phyloP scores from a whole-genome alignment of 2,888 invertebrate genomes.

The Zhuqinia jingwanae region DNA sequence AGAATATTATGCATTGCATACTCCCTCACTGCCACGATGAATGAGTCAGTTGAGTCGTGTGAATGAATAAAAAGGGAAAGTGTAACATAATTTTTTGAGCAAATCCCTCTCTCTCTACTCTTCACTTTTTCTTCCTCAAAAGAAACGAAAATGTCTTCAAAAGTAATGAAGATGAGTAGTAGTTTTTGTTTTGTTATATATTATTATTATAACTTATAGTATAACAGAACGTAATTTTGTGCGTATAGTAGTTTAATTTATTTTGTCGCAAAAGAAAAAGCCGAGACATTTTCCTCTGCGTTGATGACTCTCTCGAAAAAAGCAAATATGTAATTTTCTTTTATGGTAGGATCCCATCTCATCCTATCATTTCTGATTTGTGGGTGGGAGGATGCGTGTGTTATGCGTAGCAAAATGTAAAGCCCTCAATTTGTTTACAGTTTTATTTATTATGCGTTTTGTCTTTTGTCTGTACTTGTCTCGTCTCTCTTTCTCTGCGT shows the following conservation, averaged over 20 bases:
- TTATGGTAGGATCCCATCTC: not conserved
- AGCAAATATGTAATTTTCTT: constrained; percentile 1
- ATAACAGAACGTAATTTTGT: no score
- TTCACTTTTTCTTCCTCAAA: not conserved
- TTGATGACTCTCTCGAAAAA: not conserved
- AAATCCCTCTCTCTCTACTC: not conserved
- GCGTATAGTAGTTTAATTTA: no score
- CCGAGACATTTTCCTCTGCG: not conserved
- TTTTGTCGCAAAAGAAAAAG: no score
- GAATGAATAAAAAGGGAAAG: constrained; percentile 38
- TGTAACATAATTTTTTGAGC: constrained; percentile 35
- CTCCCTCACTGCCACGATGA: not conserved
- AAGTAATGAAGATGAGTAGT: constrained; percentile 41
- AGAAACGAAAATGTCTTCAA: not conserved
- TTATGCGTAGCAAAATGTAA: no score
- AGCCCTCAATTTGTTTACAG: constrained; percentile 26
- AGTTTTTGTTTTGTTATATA: not conserved
- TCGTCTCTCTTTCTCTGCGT: no score
- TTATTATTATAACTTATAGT: no score
- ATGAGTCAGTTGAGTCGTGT: constrained; percentile 3
- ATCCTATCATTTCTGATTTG: constrained; percentile 33
- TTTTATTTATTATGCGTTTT: not conserved
- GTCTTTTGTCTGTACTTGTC: not conserved
- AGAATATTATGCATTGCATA: not conserved
- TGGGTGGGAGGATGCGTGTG: no score